phyloP scores from a whole-genome alignment of 2,797 vertebrate genomes.

The Acropternis orthonyx region DNA sequence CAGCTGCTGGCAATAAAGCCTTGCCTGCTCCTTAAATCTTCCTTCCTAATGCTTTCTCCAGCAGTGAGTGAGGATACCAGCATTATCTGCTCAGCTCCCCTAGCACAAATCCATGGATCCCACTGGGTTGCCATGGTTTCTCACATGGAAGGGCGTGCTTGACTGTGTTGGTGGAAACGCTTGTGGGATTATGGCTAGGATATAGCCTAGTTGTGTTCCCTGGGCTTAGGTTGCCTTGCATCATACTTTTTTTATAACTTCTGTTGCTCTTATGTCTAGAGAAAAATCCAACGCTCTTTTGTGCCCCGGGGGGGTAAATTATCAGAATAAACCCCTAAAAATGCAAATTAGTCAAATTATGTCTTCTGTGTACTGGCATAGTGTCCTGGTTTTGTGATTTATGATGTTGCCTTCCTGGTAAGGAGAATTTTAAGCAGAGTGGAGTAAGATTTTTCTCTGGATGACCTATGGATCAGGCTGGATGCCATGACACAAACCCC shows the following conservation, averaged over 20 bases:
- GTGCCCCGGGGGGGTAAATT: not conserved
- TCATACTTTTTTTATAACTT: not conserved
- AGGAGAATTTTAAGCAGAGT: not conserved
- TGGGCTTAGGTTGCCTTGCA: not conserved
- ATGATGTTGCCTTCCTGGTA: not conserved
- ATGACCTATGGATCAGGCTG: not conserved
- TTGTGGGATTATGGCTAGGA: not conserved
- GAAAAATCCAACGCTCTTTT: not conserved
- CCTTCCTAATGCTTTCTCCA: constrained; percentile 3
- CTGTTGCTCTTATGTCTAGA: not conserved
- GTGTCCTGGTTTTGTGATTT: not conserved
- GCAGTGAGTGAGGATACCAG: not conserved
- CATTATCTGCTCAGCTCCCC: not conserved
- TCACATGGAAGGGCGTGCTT: not conserved
- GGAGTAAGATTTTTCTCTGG: not conserved
- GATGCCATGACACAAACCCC: not conserved
- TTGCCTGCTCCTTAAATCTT: not conserved
- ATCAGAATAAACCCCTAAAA: not conserved
- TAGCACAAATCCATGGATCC: not conserved
- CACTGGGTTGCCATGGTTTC: constrained; percentile 45
- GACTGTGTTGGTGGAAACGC: not conserved
- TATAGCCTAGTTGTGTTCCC: not conserved
- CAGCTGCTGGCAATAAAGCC: not conserved
- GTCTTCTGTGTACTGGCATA: not conserved
- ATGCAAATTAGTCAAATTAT: not conserved